A percentile compares a stretch with the other conserved stretches of the same genome.
These are phyloP conservation scores for Lypha dubia DNA, from an alignment of 2,888 invertebrate species.

Conservation along the genomic window DNA sequence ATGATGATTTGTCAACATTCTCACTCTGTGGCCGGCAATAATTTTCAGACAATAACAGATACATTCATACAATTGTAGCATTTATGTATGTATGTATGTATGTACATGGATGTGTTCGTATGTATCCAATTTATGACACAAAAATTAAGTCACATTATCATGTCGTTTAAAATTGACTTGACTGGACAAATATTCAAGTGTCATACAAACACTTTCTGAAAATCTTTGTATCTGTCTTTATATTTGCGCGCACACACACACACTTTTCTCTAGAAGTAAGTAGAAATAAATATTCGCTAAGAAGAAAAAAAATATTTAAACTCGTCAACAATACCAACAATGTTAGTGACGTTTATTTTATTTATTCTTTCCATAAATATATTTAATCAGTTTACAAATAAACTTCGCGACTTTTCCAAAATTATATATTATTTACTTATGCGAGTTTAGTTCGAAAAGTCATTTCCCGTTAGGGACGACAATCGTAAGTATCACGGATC, in stretches of 20 bases:
- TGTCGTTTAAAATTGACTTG: conserved; percentile 55
- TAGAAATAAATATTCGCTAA: not conserved
- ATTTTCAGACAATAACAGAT: conserved; percentile 49
- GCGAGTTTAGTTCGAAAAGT: conserved; percentile 9
- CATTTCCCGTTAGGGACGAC: too few species aligned
- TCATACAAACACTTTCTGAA: conserved; percentile 37
- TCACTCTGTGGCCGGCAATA: not conserved
- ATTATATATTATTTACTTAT: conserved; percentile 31
- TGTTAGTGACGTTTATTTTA: conserved; percentile 62
- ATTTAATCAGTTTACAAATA: conserved; percentile 67
- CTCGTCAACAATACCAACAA: conserved; percentile 18
- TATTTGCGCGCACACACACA: conserved; percentile 3
- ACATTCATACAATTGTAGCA: not conserved
- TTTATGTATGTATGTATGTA: not conserved
- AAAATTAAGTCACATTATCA: conserved; percentile 67
- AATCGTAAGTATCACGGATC: too few species aligned
- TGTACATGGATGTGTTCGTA: not conserved
- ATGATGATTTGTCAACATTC: conserved; percentile 59
- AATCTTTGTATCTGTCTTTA: not conserved
- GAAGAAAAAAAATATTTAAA: conserved; percentile 19
- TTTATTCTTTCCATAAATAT: conserved; percentile 52
- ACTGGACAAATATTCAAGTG: conserved; percentile 61
- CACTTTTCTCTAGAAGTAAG: too few species aligned
- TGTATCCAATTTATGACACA: conserved; percentile 63
- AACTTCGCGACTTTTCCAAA: conserved; percentile 70